These are phyloP conservation scores for Ennomos erosarius DNA, from an alignment of 2,888 invertebrate species.

Conservation along the genomic window DNA sequence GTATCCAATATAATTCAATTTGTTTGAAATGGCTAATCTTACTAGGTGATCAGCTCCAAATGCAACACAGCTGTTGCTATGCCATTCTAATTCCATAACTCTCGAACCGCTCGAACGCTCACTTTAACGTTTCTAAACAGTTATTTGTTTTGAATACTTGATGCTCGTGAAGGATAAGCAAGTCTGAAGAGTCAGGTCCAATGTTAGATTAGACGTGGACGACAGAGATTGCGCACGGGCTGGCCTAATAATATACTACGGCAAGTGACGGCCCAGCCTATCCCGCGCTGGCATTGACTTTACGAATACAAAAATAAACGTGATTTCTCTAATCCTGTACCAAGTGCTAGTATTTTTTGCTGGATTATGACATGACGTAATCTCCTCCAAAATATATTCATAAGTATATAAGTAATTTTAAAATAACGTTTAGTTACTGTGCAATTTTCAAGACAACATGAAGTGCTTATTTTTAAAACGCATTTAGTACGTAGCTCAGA, in stretches of 20 bases:
- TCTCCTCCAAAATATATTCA: conserved; percentile 34
- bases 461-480: too few species aligned
- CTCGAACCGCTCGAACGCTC: conserved; percentile 7
- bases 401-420: not conserved
- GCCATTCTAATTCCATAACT: conserved; percentile 25
- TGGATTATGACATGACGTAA: conserved; percentile 54
- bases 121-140: conserved; percentile 16
- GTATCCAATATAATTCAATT: conserved; percentile 8
- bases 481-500: not conserved
- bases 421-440: too few species aligned
- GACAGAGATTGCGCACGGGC: conserved; percentile 44
- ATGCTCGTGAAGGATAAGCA: conserved; percentile 13
- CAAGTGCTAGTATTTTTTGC: conserved; percentile 49
- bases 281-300: conserved; percentile 65
- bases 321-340: conserved; percentile 63
- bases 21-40: conserved; percentile 10
- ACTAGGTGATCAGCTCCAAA: conserved; percentile 13
- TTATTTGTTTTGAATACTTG: conserved; percentile 26
- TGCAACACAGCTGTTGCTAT: conserved; percentile 15
- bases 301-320: conserved; percentile 71
- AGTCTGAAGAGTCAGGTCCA: conserved; percentile 26
- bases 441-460: too few species aligned
- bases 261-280: conserved; percentile 50
- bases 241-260: conserved; percentile 53
- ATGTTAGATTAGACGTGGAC: conserved; percentile 35